Evolutionary conservation across 2,888 invertebrate genomes (phyloP).

Genomic region (Ditula angustiorana): DNA sequence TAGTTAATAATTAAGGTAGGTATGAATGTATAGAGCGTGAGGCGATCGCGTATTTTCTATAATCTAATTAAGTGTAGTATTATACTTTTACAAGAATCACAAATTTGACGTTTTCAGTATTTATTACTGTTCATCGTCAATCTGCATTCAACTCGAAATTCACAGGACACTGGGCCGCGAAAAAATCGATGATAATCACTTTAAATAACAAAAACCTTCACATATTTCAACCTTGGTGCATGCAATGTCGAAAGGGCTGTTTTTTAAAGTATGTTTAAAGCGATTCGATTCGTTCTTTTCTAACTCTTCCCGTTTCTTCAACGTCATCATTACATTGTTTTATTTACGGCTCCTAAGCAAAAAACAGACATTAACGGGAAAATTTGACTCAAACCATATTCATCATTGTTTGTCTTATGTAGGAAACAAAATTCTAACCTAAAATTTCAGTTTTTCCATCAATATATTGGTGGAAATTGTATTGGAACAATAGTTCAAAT

Average conservation of each 20-base stretch:
- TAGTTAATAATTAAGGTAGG: slow-evolving; percentile 59
- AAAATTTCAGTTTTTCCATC: too few relatives aligned
- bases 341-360: neutral
- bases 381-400: neutral
- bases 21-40: slow-evolving; percentile 60
- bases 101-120: slow-evolving; percentile 67
- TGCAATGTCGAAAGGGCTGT: neutral
- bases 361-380: neutral
- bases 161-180: slow-evolving; percentile 4
- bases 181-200: slow-evolving; percentile 8
- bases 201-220: neutral
- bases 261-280: neutral
- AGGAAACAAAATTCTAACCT: too few relatives aligned
- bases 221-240: neutral
- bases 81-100: slow-evolving; percentile 81
- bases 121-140: slow-evolving; percentile 52
- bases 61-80: slow-evolving; percentile 81
- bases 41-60: slow-evolving; percentile 78
- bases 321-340: neutral
- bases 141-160: slow-evolving; percentile 47
- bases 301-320: neutral
- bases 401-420: too few relatives aligned
- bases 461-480: too few relatives aligned
- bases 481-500: too few relatives aligned
- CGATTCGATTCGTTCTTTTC: neutral